Base-by-base conservation (phyloP, 2,888 invertebrate genomes). In the Apamea sordens region DNA sequence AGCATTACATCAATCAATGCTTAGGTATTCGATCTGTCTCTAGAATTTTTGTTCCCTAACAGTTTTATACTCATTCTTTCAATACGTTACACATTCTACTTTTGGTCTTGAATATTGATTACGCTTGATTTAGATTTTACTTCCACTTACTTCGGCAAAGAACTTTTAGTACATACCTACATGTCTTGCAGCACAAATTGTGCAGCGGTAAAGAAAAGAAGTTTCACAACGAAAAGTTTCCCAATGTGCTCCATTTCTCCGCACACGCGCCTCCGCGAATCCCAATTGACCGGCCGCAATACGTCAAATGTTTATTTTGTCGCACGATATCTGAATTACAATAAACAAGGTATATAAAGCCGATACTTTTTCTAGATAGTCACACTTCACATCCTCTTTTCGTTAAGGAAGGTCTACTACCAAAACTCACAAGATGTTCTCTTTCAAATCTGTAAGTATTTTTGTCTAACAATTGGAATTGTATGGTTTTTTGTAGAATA, bases 231-330 rank as follows among this genome's bases (percentile, higher is more conserved):
- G 81, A 89, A 93, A 93, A 92, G 92, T 95, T 95, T 95, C 93
- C 89, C 93, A 96, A 96, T 93, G 88, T 95, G 96, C 93, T 96
- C 96, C 96, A 97, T 96, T 97, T 97, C 96, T 95, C 95, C 90
- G 85, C 88, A 93, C 92, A 93, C 91, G 94, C 94, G 94, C 94
- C 91, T 91, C 89, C 76, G 89, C 93, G 96, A 97, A 96, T 96
- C 95, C 95, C 94, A 96, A 96, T 92, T 94, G 96, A 94, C 92
- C 92, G 88, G 86, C 89, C 93, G 95, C 94, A 94, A 95, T 95
- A 92, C 92, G 92, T 95, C 95, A 96, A 95, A 95, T 94, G 95
- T 92, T 93, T 91, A 93, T 93, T 95, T 94, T 90, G 91, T 83
- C 83, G 93, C 83, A 96, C 96, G 96, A 92, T 92, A 92, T 90